Evolutionary conservation across 2,797 vertebrate species (phyloP).

Genomic region (Enteromius viviparus): DNA sequence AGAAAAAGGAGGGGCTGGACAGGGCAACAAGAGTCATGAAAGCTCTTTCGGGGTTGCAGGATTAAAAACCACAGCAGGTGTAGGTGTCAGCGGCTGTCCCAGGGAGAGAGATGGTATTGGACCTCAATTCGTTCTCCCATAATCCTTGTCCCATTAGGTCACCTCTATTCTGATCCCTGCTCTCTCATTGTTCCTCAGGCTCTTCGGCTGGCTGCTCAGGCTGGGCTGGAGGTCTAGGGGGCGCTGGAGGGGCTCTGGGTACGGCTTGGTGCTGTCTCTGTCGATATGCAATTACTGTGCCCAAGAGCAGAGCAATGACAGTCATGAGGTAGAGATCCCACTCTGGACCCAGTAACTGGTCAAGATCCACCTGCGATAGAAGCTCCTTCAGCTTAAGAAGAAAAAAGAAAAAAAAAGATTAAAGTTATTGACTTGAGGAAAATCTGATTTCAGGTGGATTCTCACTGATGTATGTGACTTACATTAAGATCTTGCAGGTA

Average conservation of each 20-base stretch:
- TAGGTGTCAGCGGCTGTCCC: constrained; percentile 59
- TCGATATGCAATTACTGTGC: constrained; percentile 95
- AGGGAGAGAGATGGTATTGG: constrained; percentile 57
- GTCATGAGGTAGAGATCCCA: constrained; percentile 99
- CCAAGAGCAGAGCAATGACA: constrained; percentile 92
- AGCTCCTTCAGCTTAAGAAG: constrained; percentile 84
- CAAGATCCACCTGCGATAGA: constrained; percentile 90
- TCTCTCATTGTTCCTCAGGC: constrained; percentile 46
- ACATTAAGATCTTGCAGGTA: constrained; percentile 92
- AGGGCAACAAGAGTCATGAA: constrained; percentile 38
- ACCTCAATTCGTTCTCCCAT: constrained; percentile 42
- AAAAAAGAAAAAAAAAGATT: constrained; percentile 17
- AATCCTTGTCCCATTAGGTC: constrained; percentile 10
- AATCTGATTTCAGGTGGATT: neutral
- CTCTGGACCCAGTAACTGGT: constrained; percentile 95
- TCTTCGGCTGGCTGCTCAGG: constrained; percentile 51
- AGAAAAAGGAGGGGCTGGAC: constrained; percentile 9
- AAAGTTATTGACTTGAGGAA: neutral
- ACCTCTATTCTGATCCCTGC: neutral
- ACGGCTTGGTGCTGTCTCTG: constrained; percentile 95
- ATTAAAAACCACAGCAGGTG: constrained; percentile 42
- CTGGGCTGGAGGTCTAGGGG: constrained; percentile 51
- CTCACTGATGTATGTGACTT: constrained; percentile 68
- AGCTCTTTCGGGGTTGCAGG: constrained; percentile 22
- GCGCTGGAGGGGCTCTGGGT: constrained; percentile 66